phyloP scores from a whole-genome alignment of 1,140 invertebrate genomes.

The Pseudomyrmex pallidus region DNA sequence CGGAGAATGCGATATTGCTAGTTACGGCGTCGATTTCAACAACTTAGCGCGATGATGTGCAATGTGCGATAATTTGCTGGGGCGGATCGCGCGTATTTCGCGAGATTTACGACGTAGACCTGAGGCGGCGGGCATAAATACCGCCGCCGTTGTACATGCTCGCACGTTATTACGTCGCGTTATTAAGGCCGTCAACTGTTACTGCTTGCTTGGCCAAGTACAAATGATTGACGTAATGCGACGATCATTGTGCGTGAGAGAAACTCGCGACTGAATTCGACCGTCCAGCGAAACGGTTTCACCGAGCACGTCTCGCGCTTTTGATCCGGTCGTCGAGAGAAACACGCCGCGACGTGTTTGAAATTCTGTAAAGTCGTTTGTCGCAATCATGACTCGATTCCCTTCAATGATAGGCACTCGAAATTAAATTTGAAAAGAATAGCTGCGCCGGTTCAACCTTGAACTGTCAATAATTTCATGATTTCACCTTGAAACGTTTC shows the following conservation, averaged over 20 bases:
- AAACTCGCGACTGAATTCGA: constrained; percentile 23
- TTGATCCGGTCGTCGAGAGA: not conserved
- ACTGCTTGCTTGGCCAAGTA: constrained; percentile 60
- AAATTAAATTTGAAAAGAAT: not conserved
- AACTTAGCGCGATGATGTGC: constrained; percentile 19
- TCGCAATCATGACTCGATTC: not conserved
- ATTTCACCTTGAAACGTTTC: not conserved
- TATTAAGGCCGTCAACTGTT: constrained; percentile 68
- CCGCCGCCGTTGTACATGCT: constrained; percentile 4
- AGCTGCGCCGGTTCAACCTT: not conserved
- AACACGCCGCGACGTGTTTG: not conserved
- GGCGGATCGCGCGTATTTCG: constrained; percentile 20
- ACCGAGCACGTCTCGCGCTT: not conserved
- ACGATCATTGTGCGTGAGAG: constrained; percentile 52
- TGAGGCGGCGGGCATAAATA: constrained; percentile 29
- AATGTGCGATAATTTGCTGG: constrained; percentile 24
- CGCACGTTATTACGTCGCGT: constrained; percentile 33
- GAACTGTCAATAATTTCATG: not conserved
- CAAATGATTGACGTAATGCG: constrained; percentile 67
- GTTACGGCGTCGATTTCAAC: not conserved
- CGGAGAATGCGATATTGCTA: not conserved
- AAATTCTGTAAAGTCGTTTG: constrained; percentile 8
- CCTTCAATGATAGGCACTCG: not conserved
- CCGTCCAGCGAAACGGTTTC: constrained; percentile 2
- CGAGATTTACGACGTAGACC: constrained; percentile 37